Base-by-base conservation (phyloP, 2,113 vertebrate genomes). In the Actenoides hombroni region DNA sequence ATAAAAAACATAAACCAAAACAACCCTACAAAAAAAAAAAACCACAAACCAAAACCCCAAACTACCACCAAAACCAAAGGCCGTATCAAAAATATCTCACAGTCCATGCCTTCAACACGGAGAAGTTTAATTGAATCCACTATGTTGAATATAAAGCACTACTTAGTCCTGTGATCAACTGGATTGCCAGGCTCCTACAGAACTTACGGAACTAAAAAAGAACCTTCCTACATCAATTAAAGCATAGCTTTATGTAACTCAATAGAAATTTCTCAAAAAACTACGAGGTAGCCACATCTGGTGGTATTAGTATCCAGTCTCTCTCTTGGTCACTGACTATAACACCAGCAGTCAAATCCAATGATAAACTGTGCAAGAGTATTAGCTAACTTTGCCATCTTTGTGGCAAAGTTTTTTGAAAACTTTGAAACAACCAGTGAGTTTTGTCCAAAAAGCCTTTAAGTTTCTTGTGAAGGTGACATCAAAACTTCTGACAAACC, bases 361-460 rank as follows among this genome's bases (percentile, higher is more conserved):
- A 16, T 18, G 11, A 37, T 67, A 73, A 60, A 59, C 39, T 60
- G 28, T 60, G 39, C 53, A 80, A 74, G 26, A 42, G 9, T 23
- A 57, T 78, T 78, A 54, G 13, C 73, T 17, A 39, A 54, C 24
- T 61, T 35, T n/a, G 24, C 13, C 11, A 19, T 28, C 31, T 77
- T 49, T 64, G 17, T 71, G 37, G 37, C 37, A 23, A 71, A 73
- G 51, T 37, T 37, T 37, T 37, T 37, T 37, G 37, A 37, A 73
- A 23, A 28, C n/a, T 39, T 49, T 0, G 1, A 11, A 63, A 35
- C 2, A 2, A 63, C 35, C 15, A 2, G 35, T n/a, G 17, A 39
- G 26, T 61, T 85, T 56, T 44, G 26, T n/a, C 39, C 56, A 76
- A 56, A 54, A 54, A 69, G 46, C 2, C 0, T 9, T 21, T 25